Evolutionary conservation across 2,888 invertebrate species (phyloP).

Genomic region (Tineola bisselliella): DNA sequence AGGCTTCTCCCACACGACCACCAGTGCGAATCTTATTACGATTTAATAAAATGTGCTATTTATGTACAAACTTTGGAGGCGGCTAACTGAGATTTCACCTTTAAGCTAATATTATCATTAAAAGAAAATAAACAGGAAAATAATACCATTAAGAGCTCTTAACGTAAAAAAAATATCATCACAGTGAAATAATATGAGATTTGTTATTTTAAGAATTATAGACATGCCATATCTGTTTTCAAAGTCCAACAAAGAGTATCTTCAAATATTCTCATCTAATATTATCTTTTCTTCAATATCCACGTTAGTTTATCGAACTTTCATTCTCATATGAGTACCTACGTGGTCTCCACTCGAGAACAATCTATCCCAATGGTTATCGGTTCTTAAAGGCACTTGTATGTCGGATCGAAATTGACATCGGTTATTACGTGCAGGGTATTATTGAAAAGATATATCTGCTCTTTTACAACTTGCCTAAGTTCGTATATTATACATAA

Average conservation of each 20-base stretch:
- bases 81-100: background rate
- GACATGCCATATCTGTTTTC: background rate
- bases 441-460: background rate
- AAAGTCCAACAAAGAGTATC: background rate
- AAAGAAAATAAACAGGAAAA: background rate
- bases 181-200: background rate
- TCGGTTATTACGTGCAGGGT: background rate
- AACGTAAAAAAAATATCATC: too few relatives aligned
- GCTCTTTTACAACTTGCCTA: background rate
- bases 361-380: background rate
- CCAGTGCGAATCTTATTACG: background rate
- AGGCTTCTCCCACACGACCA: background rate
- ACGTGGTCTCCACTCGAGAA: background rate
- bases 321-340: background rate
- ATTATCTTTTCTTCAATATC: background rate
- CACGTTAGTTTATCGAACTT: background rate
- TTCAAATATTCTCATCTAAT: too few relatives aligned
- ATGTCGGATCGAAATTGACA: conserved; percentile 2
- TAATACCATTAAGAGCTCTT: background rate
- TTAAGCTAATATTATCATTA: background rate
- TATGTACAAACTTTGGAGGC: background rate
- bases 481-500: background rate
- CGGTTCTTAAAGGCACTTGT: background rate
- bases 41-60: background rate
- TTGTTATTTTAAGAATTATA: background rate